phyloP scores from a whole-genome alignment of 2,113 vertebrate species.

The Sceloporus tristichus region DNA sequence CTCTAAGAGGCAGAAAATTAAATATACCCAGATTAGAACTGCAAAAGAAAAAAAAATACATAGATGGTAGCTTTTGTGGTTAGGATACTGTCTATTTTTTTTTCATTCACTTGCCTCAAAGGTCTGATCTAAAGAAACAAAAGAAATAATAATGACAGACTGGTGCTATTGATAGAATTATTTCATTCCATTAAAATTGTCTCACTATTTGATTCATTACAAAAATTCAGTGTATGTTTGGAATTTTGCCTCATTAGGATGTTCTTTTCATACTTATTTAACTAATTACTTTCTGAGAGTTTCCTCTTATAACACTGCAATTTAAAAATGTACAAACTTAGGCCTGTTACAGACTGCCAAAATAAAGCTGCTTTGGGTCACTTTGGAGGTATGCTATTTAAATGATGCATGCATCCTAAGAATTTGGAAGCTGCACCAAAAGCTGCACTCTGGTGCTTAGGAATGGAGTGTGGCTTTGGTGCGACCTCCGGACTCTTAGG shows the following conservation, averaged over 20 bases:
- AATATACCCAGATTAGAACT: slow-evolving; percentile 11
- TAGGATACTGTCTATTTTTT: not conserved
- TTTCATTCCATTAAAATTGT: slow-evolving; percentile 40
- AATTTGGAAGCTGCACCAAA: no score
- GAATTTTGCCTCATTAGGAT: slow-evolving; percentile 1
- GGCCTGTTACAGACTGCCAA: no score
- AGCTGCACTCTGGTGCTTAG: no score
- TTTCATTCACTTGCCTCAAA: slow-evolving; percentile 13
- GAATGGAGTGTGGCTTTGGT: no score
- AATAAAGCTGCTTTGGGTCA: no score
- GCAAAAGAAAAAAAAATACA: not conserved
- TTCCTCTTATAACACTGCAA: slow-evolving; percentile 19
- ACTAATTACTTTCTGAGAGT: slow-evolving; percentile 4
- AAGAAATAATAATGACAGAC: slow-evolving; percentile 27
- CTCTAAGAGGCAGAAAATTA: slow-evolving; percentile 29
- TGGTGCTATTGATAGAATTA: slow-evolving; percentile 26
- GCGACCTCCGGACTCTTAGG: no score
- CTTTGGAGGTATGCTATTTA: no score
- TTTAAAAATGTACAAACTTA: not conserved
- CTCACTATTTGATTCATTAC: not conserved
- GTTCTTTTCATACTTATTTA: slow-evolving; percentile 36
- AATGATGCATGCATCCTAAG: no score
- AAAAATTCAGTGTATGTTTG: not conserved
- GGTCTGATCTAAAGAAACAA: slow-evolving; percentile 36
- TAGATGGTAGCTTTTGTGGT: not conserved